Percentiles rank a stretch among this genome's conserved stretches.
Evolutionary conservation across 2,888 invertebrate species (phyloP).

Genomic region (Melipona beecheii): DNA sequence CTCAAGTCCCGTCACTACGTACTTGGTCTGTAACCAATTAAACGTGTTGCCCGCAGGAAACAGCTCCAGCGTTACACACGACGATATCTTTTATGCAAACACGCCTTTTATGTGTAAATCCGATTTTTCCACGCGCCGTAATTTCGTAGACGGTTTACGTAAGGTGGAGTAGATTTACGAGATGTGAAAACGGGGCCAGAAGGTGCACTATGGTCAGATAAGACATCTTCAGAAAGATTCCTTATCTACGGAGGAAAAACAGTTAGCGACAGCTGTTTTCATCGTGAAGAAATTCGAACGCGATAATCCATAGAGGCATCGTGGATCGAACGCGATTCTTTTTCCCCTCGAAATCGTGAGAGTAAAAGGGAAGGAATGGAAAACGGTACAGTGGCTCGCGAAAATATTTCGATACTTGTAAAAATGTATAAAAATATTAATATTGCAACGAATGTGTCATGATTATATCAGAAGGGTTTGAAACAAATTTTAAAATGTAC

Average conservation of each 20-base stretch:
- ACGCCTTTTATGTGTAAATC: conserved; percentile 48
- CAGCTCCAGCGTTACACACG: background rate
- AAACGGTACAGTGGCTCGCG: background rate
- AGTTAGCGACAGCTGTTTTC: background rate
- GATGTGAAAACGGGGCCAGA: conserved; percentile 18
- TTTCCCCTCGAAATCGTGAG: background rate
- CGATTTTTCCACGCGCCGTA: background rate
- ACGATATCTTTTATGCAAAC: conserved; percentile 26
- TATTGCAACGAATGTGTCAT: no score
- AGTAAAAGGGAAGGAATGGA: background rate
- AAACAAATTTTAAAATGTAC: background rate
- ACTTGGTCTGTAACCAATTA: conserved; percentile 29
- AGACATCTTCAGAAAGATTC: background rate
- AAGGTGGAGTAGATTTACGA: background rate
- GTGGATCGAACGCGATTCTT: background rate
- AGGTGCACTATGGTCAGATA: background rate
- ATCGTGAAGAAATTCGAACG: background rate
- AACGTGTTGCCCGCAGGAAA: conserved; percentile 23
- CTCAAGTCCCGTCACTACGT: no score
- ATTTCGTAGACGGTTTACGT: background rate
- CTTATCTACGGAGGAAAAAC: background rate
- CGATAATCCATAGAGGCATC: background rate
- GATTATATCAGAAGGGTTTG: background rate
- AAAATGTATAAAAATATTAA: background rate
- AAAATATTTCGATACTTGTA: background rate